phyloP scores from a whole-genome alignment of 2,888 invertebrate species.

The Phortica okadai region DNA sequence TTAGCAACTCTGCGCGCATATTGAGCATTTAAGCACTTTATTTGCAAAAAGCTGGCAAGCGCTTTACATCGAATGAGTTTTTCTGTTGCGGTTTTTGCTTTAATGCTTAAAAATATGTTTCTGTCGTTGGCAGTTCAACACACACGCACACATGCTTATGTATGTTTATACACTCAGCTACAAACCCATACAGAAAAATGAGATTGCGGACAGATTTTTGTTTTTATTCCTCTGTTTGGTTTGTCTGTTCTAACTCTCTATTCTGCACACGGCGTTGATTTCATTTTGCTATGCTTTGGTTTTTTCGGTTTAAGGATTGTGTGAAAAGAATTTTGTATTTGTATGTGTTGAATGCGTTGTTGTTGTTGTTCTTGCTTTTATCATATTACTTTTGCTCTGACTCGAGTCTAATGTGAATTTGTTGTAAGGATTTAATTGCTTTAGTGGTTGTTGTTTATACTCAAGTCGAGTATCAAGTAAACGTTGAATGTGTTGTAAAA shows the following conservation, averaged over 20 bases:
- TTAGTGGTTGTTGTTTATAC: slow-evolving; percentile 7
- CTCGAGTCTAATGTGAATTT: slow-evolving; percentile 12
- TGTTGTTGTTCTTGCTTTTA: not conserved
- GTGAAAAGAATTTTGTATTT: not conserved
- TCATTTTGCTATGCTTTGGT: not conserved
- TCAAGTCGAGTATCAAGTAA: not conserved
- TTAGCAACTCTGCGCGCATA: not conserved
- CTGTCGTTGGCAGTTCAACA: not conserved
- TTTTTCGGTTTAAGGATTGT: not conserved
- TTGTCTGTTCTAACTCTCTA: not conserved
- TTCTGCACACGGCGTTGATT: not conserved
- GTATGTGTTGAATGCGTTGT: not conserved
- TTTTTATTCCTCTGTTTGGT: no score
- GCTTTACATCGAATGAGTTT: not conserved
- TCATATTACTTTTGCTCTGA: not conserved
- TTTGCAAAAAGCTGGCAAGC: not conserved
- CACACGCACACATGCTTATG: not conserved
- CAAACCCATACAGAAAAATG: no score
- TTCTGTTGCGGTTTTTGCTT: not conserved
- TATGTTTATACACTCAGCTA: not conserved
- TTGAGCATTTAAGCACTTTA: not conserved
- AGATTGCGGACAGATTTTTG: no score
- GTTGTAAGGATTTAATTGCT: slow-evolving; percentile 26
- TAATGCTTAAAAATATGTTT: not conserved
- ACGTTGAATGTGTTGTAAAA: not conserved